Evolutionary conservation across 2,888 invertebrate species (phyloP).

Genomic region (Dolichopus griseipennis): DNA sequence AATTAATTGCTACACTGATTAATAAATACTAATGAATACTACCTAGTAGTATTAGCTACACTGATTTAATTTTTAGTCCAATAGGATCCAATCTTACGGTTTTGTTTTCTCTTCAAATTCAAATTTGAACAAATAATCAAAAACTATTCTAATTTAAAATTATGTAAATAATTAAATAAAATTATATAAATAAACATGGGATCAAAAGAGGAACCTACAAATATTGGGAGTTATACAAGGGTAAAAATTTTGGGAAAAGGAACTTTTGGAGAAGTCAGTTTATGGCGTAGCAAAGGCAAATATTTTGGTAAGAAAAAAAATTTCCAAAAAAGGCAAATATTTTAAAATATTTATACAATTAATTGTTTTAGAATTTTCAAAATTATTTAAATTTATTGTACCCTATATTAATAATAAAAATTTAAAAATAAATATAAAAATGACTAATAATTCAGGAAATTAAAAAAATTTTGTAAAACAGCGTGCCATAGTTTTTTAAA

Average conservation of each 20-base stretch:
- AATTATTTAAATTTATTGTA: not conserved
- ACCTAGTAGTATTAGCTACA: too few species aligned
- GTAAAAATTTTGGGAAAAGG: slow-evolving; percentile 8
- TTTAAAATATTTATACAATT: not conserved
- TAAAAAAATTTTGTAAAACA: not conserved
- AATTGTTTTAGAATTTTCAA: not conserved
- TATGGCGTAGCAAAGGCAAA: not conserved
- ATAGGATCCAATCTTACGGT: too few species aligned
- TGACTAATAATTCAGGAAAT: not conserved
- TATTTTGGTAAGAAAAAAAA: not conserved
- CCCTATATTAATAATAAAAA: too few species aligned
- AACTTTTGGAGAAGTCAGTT: not conserved
- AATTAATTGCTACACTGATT: too few species aligned
- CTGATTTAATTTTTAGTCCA: too few species aligned
- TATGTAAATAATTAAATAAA: too few species aligned
- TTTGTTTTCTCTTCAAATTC: too few species aligned
- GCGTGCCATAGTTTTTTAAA: not conserved
- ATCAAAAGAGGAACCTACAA: not conserved
- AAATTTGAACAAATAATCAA: too few species aligned
- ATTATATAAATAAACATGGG: not conserved
- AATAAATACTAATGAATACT: too few species aligned
- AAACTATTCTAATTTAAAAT: too few species aligned
- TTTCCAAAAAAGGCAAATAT: not conserved
- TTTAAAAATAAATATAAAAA: not conserved
- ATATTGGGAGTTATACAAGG: not conserved